Conservation (phyloP, 1,140 invertebrate species). For the Limonius californicus region DNA sequence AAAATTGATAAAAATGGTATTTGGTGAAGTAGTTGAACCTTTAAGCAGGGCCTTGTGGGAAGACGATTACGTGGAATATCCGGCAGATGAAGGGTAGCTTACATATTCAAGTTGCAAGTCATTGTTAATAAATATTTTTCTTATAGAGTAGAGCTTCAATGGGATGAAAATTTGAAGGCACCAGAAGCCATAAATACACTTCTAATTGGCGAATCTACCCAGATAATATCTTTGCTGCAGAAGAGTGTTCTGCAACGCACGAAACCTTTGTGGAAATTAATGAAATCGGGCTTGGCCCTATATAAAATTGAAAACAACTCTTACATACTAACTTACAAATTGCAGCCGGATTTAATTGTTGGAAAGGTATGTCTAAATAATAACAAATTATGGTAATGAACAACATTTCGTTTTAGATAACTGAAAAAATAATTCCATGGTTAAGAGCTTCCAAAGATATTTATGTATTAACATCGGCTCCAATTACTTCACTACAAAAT, state of each 20-base stretch:
- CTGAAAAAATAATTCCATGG: constrained; percentile 28
- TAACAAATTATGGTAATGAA: not conserved
- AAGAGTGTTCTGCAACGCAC: not conserved
- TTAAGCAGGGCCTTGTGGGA: constrained; percentile 39
- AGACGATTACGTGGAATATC: constrained; percentile 33
- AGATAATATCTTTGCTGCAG: not conserved
- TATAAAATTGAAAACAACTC: not conserved
- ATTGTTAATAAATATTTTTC: too few relatives aligned
- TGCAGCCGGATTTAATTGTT: not conserved
- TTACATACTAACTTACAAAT: too few relatives aligned
- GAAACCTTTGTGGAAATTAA: not conserved
- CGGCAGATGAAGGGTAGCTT: constrained; percentile 34
- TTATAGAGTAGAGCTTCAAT: too few relatives aligned
- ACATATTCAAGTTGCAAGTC: too few relatives aligned
- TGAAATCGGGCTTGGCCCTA: not conserved
- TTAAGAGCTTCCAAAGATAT: constrained; percentile 29
- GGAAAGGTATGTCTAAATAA: constrained; percentile 10
- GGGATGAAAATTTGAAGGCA: not conserved
- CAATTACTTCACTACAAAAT: constrained; percentile 27
- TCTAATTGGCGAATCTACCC: not conserved
- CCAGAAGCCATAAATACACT: not conserved
- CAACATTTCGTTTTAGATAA: constrained; percentile 27
- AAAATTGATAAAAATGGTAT: constrained; percentile 31
- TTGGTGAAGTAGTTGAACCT: constrained; percentile 44
- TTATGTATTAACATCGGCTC: constrained; percentile 31